These are phyloP conservation scores for Platynereis dumerilii DNA, from an alignment of 2,888 invertebrate species.

Conservation along the genomic window DNA sequence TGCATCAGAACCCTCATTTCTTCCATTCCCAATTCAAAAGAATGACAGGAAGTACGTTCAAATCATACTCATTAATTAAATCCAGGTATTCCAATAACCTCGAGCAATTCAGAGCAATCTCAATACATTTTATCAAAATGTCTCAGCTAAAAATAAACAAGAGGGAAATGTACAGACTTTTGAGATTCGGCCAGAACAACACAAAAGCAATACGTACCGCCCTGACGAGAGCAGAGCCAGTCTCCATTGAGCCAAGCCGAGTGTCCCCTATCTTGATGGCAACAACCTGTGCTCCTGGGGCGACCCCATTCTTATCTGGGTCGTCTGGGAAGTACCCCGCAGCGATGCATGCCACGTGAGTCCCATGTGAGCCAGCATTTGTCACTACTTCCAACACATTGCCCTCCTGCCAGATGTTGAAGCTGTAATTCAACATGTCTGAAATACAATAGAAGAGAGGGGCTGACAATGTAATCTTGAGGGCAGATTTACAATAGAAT, in stretches of 20 bases:
- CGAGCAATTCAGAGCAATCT: too few relatives aligned
- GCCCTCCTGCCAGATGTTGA: constrained; percentile 91
- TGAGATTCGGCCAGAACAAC: too few relatives aligned
- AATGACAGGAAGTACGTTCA: too few relatives aligned
- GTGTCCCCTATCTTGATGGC: constrained; percentile 92
- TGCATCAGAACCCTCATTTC: too few relatives aligned
- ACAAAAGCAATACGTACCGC: constrained; percentile 86
- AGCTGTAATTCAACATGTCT: constrained; percentile 77
- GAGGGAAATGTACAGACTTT: too few relatives aligned
- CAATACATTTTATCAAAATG: too few relatives aligned
- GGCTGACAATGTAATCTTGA: too few relatives aligned
- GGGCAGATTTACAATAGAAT: too few relatives aligned
- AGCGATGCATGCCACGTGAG: constrained; percentile 96
- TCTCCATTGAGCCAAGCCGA: constrained; percentile 93
- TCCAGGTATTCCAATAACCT: too few relatives aligned
- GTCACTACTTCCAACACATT: constrained; percentile 90
- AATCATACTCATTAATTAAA: too few relatives aligned
- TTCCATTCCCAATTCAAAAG: too few relatives aligned
- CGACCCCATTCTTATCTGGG: constrained; percentile 90
- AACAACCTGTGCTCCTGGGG: constrained; percentile 94
- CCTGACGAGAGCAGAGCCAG: constrained; percentile 88
- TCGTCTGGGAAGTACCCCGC: constrained; percentile 86
- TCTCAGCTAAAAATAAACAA: too few relatives aligned
- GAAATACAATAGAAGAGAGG: constrained; percentile 42
- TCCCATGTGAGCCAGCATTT: constrained; percentile 94